Base-by-base conservation (phyloP, 2,113 vertebrate species). In the Cisticola juncidis region DNA sequence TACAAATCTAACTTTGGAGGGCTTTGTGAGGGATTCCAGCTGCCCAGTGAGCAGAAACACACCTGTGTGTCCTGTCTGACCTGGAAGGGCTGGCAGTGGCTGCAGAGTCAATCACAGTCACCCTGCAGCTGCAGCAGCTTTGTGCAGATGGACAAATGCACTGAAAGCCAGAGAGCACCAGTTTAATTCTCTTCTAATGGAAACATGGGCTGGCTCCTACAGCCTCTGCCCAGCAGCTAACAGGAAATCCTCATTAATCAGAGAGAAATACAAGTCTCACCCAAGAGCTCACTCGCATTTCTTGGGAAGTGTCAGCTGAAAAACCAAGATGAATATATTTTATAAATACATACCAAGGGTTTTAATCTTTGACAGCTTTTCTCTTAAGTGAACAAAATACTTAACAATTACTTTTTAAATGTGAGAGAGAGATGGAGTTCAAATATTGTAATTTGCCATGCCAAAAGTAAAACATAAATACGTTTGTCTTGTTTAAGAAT, bases 181-280 rank as follows among this genome's bases (percentile, higher is more conserved):
- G 42, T 35, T 91, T 28, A 81, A 81, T n/a, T 72, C 19, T 7
- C 72, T 36, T 25, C 65, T 31, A 42, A 53, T 25, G 70, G 69
- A 61, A 92, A 76, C 22, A 56, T 0, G 0, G 90, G 57, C 56
- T 57, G 80, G 86, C 70, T 88, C 83, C 1, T n/a, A 26, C 2
- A 68, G 92, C 81, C 72, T 76, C 91, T 94, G 77, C 81, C 86
- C 81, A 77, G 81, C 73, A 85, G 58, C 72, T 69, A 54, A 82
- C 74, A 61, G 92, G 66, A 90, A 91, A 92, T 53, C 78, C 45
- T 79, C 71, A 65, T 45, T 77, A 69, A 85, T 21, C 7, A 9
- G 38, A 80, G 28, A 86, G 35, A 90, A 90, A n/a, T 6, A 54
- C 73, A 58, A 36, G 42, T 76, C 73, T 64, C 53, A 72, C 14